Evolutionary conservation across 2,888 invertebrate genomes (phyloP).

Genomic region (Lottia scabra): DNA sequence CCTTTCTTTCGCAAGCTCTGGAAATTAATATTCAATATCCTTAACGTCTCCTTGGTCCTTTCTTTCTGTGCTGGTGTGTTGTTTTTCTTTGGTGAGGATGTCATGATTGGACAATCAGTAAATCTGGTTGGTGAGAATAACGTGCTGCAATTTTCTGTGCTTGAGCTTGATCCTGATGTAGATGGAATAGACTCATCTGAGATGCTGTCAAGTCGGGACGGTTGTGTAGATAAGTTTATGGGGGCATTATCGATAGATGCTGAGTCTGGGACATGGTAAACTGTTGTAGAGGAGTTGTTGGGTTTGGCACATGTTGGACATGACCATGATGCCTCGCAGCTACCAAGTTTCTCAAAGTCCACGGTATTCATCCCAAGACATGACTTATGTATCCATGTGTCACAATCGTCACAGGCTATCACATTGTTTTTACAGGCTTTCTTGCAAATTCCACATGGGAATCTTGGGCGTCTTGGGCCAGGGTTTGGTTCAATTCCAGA

Average conservation of each 20-base stretch:
- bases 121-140: background rate
- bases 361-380: conserved; percentile 3
- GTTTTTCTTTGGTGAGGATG: conserved; percentile 8
- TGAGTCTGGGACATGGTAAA: background rate
- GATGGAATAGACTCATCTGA: no score
- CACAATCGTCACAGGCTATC: conserved; percentile 11
- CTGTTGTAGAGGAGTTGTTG: conserved; percentile 6
- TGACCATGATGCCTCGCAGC: background rate
- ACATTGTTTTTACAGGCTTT: conserved; percentile 8
- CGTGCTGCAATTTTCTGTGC: background rate
- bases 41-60: background rate
- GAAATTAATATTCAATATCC: conserved; percentile 16
- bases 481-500: conserved; percentile 13
- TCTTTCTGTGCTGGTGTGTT: background rate
- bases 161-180: no score
- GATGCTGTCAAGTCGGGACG: background rate
- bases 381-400: conserved; percentile 1
- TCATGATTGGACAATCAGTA: background rate
- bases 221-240: background rate
- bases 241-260: background rate
- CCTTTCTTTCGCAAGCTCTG: conserved; percentile 9
- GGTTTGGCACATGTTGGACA: background rate
- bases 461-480: conserved; percentile 9
- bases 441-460: background rate
- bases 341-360: background rate